Evolutionary conservation across 2,888 invertebrate species (phyloP).

Genomic region (Priocnemis perturbator): DNA sequence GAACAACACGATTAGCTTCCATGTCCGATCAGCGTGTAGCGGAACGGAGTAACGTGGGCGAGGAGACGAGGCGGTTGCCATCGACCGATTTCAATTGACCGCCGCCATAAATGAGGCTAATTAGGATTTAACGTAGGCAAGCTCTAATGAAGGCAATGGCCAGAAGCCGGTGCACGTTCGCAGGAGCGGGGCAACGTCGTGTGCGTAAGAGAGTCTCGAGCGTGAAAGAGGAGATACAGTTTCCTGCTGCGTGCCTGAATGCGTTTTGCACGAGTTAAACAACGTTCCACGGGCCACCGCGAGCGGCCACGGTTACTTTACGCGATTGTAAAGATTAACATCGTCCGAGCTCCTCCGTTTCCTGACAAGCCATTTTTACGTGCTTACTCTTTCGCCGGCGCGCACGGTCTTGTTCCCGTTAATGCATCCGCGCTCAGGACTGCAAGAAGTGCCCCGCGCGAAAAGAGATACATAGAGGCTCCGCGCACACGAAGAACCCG

Average conservation of each 20-base stretch:
- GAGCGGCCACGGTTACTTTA: not conserved
- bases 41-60: not conserved
- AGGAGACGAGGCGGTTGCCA: conserved; percentile 41
- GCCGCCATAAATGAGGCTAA: conserved; percentile 48
- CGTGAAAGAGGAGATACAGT: conserved; percentile 21
- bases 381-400: conserved; percentile 7
- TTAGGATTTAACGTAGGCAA: conserved; percentile 58
- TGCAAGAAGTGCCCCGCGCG: too few relatives aligned
- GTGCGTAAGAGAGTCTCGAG: conserved; percentile 18
- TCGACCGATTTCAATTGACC: too few relatives aligned
- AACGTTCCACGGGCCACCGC: not conserved
- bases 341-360: conserved; percentile 32
- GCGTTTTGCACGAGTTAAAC: conserved; percentile 11
- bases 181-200: not conserved
- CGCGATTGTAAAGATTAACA: conserved; percentile 8
- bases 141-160: conserved; percentile 53
- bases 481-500: too few relatives aligned
- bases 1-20: too few relatives aligned
- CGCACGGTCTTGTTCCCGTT: not conserved
- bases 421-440: too few relatives aligned
- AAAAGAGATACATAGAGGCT: too few relatives aligned
- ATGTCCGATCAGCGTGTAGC: too few relatives aligned
- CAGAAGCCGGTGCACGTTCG: not conserved
- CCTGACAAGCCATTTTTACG: conserved; percentile 40
- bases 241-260: conserved; percentile 21